Evolutionary conservation across 2,113 vertebrate genomes (phyloP), one percentile per base, ranked within the genome.

Genomic region (Balaeniceps rex): DNA sequence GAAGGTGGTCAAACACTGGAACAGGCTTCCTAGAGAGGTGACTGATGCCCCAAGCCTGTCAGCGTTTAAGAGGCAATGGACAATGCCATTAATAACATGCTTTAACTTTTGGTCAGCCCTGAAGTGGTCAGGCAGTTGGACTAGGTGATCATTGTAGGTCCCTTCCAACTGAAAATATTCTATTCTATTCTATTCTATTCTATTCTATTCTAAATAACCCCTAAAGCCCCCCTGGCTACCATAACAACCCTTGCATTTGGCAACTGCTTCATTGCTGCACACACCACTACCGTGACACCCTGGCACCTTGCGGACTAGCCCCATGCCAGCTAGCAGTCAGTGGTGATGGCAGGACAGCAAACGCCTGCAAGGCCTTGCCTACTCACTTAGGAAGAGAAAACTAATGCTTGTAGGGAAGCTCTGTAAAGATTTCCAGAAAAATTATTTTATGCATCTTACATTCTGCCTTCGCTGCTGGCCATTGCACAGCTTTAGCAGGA

Each of bases 281-380:
- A 18, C 15, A 7, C 4, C 12, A 9, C 26, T 42, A 8, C 33
- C 0, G 1, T 22, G 66, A 66, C n/a, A 15, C 5, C 19, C 40
- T 23, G 68, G 25, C 24, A 44, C 22, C 14, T 11, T 25, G 25
- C 1, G 4, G 23, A 46, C 36, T 19, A 60, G 63, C 8, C 36
- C 44, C 36, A 9, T 3, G 6, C 21, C 49, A 31, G 47, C 4
- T 9, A 17, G 38, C 25, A 31, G 18, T 2, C 14, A 28, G 24
- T 4, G 49, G 34, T 42, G 64, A 55, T 0, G 2, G 18, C 2
- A 4, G 14, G 75, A 31, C 6, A 79, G 52, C 31, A 66, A 46
- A 7, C 3, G 38, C 36, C 51, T 46, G 52, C 13, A 11, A 58
- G 46, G 19, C 29, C 8, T 22, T 63, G 7, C 31, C 38, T 33